phyloP scores from a whole-genome alignment of 2,113 vertebrate genomes.

The Coracopsis vasa region DNA sequence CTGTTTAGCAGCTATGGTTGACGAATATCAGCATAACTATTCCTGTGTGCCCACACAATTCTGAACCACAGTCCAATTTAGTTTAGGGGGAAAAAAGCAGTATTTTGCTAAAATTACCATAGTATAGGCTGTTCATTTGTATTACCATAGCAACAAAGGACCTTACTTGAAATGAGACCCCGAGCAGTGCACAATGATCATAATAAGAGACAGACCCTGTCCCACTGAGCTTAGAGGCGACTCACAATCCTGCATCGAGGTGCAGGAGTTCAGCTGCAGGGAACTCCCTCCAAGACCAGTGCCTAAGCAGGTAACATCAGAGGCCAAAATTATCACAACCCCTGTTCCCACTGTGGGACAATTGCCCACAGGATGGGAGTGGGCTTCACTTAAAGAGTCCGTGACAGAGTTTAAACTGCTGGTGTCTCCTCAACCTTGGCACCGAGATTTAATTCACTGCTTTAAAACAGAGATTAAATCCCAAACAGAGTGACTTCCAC shows the following conservation, averaged over 20 bases:
- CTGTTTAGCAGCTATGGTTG: background rate
- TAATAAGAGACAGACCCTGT: background rate
- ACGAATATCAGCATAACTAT: background rate
- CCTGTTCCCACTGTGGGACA: background rate
- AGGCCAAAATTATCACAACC: rapidly evolving
- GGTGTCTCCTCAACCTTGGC: background rate
- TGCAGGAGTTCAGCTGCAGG: background rate
- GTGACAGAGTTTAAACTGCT: background rate
- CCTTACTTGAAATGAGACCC: background rate
- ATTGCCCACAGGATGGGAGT: background rate
- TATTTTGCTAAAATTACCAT: conserved; percentile 40
- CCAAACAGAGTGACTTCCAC: background rate
- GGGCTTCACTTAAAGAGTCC: rapidly evolving
- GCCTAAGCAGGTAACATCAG: background rate
- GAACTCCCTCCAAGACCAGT: background rate
- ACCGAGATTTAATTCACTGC: background rate
- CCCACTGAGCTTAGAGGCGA: background rate
- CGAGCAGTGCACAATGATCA: background rate
- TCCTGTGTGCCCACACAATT: conserved; percentile 29
- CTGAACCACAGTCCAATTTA: background rate
- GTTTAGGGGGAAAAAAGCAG: background rate
- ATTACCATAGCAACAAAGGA: conserved; percentile 41
- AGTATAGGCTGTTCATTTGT: conserved; percentile 1
- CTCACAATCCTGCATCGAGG: background rate
- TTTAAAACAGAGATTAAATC: background rate